These are phyloP conservation scores for Phoeniculus purpureus DNA, from an alignment of 2,797 vertebrate species.

Conservation along the genomic window DNA sequence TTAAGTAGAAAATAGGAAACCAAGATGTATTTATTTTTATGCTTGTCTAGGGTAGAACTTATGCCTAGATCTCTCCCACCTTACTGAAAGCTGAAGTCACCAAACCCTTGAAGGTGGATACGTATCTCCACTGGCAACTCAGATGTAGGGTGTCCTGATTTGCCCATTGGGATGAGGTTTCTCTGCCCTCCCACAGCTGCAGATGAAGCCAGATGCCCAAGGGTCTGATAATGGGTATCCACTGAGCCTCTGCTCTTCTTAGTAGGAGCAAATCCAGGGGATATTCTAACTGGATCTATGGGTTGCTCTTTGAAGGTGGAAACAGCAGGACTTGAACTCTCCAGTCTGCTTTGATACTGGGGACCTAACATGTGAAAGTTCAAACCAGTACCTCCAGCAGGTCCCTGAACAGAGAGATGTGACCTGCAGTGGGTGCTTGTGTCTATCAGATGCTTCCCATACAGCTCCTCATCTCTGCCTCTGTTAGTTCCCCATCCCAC, in stretches of 20 bases:
- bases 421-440: background rate
- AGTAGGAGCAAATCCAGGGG: background rate
- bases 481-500: background rate
- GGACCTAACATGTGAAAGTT: background rate
- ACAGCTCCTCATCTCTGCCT: background rate
- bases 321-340: background rate
- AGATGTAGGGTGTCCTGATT: background rate
- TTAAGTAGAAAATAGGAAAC: background rate
- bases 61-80: background rate
- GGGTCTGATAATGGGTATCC: background rate
- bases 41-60: background rate
- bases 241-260: background rate
- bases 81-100: background rate
- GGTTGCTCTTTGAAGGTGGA: background rate
- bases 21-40: background rate
- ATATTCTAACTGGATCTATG: background rate
- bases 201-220: background rate
- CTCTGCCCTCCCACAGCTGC: background rate
- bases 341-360: background rate
- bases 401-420: background rate
- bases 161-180: accelerated
- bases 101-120: background rate
- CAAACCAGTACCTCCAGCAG: background rate
- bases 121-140: background rate
- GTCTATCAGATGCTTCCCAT: background rate